A percentile compares a stretch with the other conserved stretches of the same genome.
Conservation (phyloP, 2,113 vertebrate species). For the Polypterus senegalus region DNA sequence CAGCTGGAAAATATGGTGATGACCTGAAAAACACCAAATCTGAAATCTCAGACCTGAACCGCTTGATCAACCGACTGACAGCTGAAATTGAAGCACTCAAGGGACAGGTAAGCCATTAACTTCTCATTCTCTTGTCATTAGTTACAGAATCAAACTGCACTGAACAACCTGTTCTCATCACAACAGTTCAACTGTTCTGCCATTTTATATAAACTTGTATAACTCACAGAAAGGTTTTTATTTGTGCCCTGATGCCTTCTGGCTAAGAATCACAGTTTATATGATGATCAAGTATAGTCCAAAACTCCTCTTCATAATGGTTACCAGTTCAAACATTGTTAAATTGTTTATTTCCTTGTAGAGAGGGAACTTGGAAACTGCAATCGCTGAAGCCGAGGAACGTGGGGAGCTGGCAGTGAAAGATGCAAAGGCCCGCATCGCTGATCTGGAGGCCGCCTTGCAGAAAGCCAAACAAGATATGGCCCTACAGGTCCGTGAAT, state of each 20-base stretch:
- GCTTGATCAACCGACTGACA: slow-evolving; percentile 64
- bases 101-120: slow-evolving; percentile 54
- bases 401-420: slow-evolving; percentile 73
- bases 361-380: slow-evolving; percentile 64
- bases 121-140: too few relatives aligned
- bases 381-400: slow-evolving; percentile 74
- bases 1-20: slow-evolving; percentile 54
- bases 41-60: slow-evolving; percentile 70
- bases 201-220: background rate
- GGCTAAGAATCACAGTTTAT: too few relatives aligned
- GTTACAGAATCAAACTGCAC: background rate
- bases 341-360: slow-evolving; percentile 20
- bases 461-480: slow-evolving; percentile 79
- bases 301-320: background rate
- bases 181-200: background rate
- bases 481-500: slow-evolving; percentile 68
- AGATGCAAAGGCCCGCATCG: slow-evolving; percentile 63
- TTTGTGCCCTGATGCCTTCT: background rate
- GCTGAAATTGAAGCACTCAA: slow-evolving; percentile 62
- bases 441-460: slow-evolving; percentile 64
- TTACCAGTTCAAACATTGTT: background rate
- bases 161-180: background rate
- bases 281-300: too few relatives aligned
- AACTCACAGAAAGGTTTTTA: background rate
- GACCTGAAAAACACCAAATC: slow-evolving; percentile 61